A percentile compares a stretch with the other conserved stretches of the same genome.
Conservation (phyloP, 2,113 vertebrate species). For the Merops nubicus region DNA sequence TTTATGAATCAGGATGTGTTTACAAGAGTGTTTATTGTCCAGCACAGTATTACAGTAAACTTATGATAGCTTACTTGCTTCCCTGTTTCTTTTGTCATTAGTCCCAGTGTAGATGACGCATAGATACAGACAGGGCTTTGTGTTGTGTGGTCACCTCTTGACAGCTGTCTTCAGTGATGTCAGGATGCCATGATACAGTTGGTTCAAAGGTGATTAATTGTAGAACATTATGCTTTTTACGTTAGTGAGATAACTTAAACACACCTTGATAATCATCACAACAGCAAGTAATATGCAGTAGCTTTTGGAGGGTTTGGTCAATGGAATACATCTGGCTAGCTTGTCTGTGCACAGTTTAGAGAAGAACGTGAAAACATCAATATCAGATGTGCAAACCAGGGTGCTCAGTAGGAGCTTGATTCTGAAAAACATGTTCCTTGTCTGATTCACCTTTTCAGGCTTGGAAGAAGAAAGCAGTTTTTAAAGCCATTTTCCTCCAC, state of each 20-base stretch:
- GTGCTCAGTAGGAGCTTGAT: not conserved
- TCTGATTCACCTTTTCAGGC: not conserved
- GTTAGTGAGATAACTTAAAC: not conserved
- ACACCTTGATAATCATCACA: not conserved
- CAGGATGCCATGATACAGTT: not conserved
- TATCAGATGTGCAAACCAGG: not conserved
- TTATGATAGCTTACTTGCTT: accelerated
- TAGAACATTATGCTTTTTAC: not conserved
- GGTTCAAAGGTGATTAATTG: not conserved
- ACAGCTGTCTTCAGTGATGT: not conserved
- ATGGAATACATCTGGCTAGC: not conserved
- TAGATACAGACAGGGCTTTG: not conserved
- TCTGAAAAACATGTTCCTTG: not conserved
- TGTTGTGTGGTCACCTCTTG: not conserved
- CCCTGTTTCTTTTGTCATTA: not conserved
- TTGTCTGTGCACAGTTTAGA: not conserved
- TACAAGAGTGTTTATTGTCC: not conserved
- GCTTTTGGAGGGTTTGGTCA: not conserved
- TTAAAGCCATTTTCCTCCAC: not conserved
- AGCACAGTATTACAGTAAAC: not conserved
- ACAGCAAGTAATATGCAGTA: not conserved
- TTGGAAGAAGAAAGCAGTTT: not conserved
- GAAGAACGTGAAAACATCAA: not conserved
- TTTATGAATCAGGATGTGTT: not conserved
- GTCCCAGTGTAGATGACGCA: not conserved